Percentiles rank a stretch among this genome's conserved stretches.
phyloP scores from a whole-genome alignment of 2,113 vertebrate species.

The Rana temporaria region DNA sequence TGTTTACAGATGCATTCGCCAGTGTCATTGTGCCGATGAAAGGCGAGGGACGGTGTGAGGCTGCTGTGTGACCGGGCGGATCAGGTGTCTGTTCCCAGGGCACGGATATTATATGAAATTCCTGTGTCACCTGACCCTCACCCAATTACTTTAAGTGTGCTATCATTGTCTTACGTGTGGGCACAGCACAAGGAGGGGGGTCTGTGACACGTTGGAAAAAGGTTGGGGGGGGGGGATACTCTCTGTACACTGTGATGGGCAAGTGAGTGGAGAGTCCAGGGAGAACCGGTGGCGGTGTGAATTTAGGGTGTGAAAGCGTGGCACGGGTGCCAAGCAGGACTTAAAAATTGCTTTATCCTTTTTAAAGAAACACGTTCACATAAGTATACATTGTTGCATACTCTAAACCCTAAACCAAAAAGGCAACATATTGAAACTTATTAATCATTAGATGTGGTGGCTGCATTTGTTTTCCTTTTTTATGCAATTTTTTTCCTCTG shows the following conservation, averaged over 20 bases:
- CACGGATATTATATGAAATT: slow-evolving; percentile 48
- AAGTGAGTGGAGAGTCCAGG: not conserved
- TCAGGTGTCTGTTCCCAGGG: slow-evolving; percentile 50
- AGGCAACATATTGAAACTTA: too few relatives aligned
- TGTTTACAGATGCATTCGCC: slow-evolving; percentile 23
- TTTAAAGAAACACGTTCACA: too few relatives aligned
- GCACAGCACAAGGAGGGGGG: not conserved
- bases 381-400: too few relatives aligned
- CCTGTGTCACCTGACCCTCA: slow-evolving; percentile 41
- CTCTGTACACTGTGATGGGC: not conserved
- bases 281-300: too few relatives aligned
- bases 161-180: slow-evolving; percentile 48
- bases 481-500: too few relatives aligned
- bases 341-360: not conserved
- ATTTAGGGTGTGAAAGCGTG: not conserved
- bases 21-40: slow-evolving; percentile 52
- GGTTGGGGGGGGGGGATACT: not conserved
- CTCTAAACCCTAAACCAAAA: too few relatives aligned
- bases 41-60: slow-evolving; percentile 19
- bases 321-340: not conserved
- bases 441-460: too few relatives aligned
- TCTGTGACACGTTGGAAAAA: not conserved
- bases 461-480: too few relatives aligned
- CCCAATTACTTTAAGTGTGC: slow-evolving; percentile 50
- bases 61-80: slow-evolving; percentile 35